Base-by-base conservation (phyloP, 2,797 vertebrate species). In the Myotis vivesi region DNA sequence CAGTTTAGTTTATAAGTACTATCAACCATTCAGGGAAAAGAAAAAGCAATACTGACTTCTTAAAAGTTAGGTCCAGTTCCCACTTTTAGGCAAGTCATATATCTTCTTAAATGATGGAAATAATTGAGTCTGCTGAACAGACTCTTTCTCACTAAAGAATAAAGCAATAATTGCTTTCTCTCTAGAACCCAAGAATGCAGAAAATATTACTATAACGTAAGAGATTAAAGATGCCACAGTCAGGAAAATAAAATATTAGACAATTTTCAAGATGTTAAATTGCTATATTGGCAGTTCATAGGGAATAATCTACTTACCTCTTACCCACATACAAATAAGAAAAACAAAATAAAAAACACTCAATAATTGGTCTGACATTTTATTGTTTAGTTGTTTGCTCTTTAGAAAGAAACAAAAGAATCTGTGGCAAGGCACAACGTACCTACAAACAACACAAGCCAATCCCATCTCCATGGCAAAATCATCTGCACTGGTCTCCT, bases 391-490 rank as follows among this genome's bases (percentile, higher is more conserved):
- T 10, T 68, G 11, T 69, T 62, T 89, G 55, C 8, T 89, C 25
- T 81, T 91, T 87, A 87, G 38, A 62, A 91, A 88, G 30, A 89
- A 87, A 57, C 3, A 83, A 59, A 55, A 72, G 15, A 57, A 38
- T 55, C 36, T 49, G 46, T 11, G 22, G 16, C 8, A 68, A 75
- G 49, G 23, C 33, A 38, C 19, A n/a, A 96, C 97, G 80, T 97
- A 99, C 99, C 99, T 99, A 98, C 99, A 99, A 94, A 99, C 99
- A 84, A 99, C 99, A 96, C 99, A 99, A 49, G 99, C 99, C 97
- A 99, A 98, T 16, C 99, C 99, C 99, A 99, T 99, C 97, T 99
- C 99, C 99, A 99, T 99, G 89, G 99, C 99, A 94, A 99, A 99
- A 97, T 99, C 99, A 80, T 99, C 99, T 38, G 99, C 99, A 30